These are phyloP conservation scores for Yasuhikotakia modesta DNA, from an alignment of 2,797 vertebrate species.

Conservation along the genomic window DNA sequence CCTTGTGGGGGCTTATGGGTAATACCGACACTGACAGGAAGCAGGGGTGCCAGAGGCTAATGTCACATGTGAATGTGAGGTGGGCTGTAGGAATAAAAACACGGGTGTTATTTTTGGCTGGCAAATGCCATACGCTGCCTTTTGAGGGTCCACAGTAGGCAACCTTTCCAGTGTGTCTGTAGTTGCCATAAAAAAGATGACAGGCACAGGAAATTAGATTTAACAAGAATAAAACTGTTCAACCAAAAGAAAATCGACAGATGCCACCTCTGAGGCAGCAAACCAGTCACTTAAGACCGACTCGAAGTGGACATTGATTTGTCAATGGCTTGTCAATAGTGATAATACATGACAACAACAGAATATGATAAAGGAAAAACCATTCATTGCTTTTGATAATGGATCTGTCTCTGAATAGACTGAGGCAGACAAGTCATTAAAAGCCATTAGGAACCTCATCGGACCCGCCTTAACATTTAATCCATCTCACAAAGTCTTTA, in stretches of 20 bases:
- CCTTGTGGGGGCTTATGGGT: conserved; percentile 18
- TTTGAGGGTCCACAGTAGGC: conserved; percentile 44
- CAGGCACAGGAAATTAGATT: conserved; percentile 40
- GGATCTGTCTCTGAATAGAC: conserved; percentile 14
- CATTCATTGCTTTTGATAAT: conserved; percentile 23
- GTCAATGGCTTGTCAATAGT: conserved; percentile 33
- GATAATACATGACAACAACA: conserved; percentile 34
- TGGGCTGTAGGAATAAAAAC: conserved; percentile 27
- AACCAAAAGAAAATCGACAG: conserved; percentile 16
- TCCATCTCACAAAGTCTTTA: conserved; percentile 5
- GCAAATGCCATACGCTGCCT: conserved; percentile 54
- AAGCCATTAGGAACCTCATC: conserved; percentile 26
- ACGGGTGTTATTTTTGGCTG: conserved; percentile 57
- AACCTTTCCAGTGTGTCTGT: conserved; percentile 47
- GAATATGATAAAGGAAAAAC: conserved; percentile 28
- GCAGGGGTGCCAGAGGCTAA: conserved; percentile 44
- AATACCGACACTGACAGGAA: conserved; percentile 23
- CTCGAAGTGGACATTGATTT: conserved; percentile 37
- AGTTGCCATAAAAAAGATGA: conserved; percentile 32
- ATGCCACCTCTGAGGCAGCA: neutral
- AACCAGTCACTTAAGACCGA: conserved; percentile 16
- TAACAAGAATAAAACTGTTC: conserved; percentile 37
- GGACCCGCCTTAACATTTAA: conserved; percentile 17
- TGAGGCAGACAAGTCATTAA: conserved; percentile 29
- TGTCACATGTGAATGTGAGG: conserved; percentile 44